Evolutionary conservation across 2,797 vertebrate species (phyloP), one percentile per base, ranked within the genome.

Genomic region (Sebastes iracundus): DNA sequence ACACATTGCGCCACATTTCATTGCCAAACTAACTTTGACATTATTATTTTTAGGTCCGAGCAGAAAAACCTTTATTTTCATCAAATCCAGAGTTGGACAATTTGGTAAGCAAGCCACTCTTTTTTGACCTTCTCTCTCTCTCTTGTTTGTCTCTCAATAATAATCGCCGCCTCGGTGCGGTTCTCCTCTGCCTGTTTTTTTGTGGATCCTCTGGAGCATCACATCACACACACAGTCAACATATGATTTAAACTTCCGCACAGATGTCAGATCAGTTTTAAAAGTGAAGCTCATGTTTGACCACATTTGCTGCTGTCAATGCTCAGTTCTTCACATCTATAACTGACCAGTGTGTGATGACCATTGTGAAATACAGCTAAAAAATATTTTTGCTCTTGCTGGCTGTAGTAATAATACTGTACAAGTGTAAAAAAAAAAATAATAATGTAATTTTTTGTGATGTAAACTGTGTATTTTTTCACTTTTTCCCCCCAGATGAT

Each of bases 61-160:
- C 98, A 76, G 98, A 99, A 96, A 99, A 99, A 94, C 98, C 98
- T 94, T 97, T 99, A 95, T 99, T 99, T 95, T 99, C 98, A 94
- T 99, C 98, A 92, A 99, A 99, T 92, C 98, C 98, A 93, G 98
- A 99, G 94, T 88, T 99, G 97, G 98, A 99, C 94, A 99, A 99
- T 97, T 98, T 99, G 98, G 98, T 99, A 97, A 99, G 98, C 89
- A 38, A 38, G 23, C 30, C 61, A 83, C 75, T 75, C 71, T 81
- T 75, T 83, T 52, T 75, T 84, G 78, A 89, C 79, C 74, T 14
- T 83, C 35, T 80, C 10, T 55, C 46, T 83, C 8, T 38, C 35
- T 80, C 8, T 55, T 83, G 79, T 73, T 55, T 83, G 79, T 71
- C 75, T 73, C 32, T 20, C 46, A 28, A 1, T 80, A 42, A 67